These are phyloP conservation scores for Anthonomus grandis DNA, from an alignment of 1,140 invertebrate species.

Conservation along the genomic window DNA sequence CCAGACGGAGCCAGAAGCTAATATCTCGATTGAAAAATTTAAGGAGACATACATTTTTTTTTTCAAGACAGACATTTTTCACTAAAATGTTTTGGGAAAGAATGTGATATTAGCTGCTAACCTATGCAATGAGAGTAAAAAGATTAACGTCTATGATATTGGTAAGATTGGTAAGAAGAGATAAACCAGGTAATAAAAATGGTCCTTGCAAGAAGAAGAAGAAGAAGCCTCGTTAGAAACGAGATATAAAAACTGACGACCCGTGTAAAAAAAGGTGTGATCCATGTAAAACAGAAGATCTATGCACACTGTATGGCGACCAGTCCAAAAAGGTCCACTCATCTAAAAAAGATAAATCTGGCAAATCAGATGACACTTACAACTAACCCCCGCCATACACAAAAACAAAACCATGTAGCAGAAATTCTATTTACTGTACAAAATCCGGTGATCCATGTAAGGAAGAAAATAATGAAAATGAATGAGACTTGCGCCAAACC, in stretches of 20 bases:
- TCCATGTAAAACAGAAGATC: conserved; percentile 23
- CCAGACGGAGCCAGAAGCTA: background rate
- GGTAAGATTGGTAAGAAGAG: background rate
- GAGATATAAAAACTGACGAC: conserved; percentile 5
- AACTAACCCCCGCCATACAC: no score
- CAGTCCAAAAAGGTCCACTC: conserved; percentile 20
- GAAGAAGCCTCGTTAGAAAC: no score
- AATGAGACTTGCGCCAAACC: background rate
- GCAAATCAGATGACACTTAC: conserved; percentile 10
- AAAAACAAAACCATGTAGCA: no score
- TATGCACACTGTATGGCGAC: conserved; percentile 15
- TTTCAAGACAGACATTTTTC: background rate
- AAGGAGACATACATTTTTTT: background rate
- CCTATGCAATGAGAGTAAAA: background rate
- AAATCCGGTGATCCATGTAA: conserved; percentile 20
- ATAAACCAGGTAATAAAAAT: conserved; percentile 2
- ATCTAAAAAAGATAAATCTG: conserved; percentile 16
- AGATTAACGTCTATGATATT: no score
- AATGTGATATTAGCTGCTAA: background rate
- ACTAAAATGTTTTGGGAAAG: no score
- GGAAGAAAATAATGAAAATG: conserved; percentile 8
- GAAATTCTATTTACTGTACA: no score
- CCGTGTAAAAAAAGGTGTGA: conserved; percentile 16
- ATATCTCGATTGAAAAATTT: background rate
- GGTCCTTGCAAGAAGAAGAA: conserved; percentile 7